Evolutionary conservation across 2,888 invertebrate species (phyloP), one percentile per base, ranked within the genome.

Genomic region (Nyleta sp.): DNA sequence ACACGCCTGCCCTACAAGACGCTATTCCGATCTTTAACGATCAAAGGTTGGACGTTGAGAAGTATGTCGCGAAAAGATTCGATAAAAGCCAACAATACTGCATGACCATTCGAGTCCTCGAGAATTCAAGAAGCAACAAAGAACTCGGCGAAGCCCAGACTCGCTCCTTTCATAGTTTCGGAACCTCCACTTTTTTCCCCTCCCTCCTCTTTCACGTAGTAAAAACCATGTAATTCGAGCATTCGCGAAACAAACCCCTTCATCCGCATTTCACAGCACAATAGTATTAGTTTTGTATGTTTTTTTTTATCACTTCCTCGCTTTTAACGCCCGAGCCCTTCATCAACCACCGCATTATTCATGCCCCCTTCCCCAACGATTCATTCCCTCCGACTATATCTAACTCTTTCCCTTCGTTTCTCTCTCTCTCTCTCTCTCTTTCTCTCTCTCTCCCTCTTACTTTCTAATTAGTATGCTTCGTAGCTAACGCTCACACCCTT

Each of bases 401-500:
- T 79, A 55, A 55, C 15, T 71, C 52, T 57, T 6, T 17, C 46
- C 33, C n/a, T n/a, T n/a, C n/a, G n/a, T n/a, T 46, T 11, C 42
- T 35, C 57, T 40, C 42, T 40, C 35, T 65, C 24, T 18, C 10
- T 48, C 52, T 5, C 15, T 57, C 18, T 33, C 28, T 33, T 38
- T 40, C 38, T 72, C 22, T 38, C 46, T n/a, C n/a, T 28, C 18
- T 59, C 46, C 22, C 64, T 46, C 33, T 53, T 53, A 44, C 53
- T 65, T 48, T 68, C 73, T 71, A 75, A 65, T 84, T 82, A 81
- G 83, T 83, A 82, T 83, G 84, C 82, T 88, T 88, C 85, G 87
- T 90, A 87, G 88, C 87, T 90, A 89, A 90, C 88, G 80, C 90
- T 90, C 90, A 90, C 90, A 89, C 85, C 84, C 84, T 87, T 88